These are phyloP conservation scores for Macrotus californicus DNA, from an alignment of 2,113 vertebrate species.

Conservation along the genomic window DNA sequence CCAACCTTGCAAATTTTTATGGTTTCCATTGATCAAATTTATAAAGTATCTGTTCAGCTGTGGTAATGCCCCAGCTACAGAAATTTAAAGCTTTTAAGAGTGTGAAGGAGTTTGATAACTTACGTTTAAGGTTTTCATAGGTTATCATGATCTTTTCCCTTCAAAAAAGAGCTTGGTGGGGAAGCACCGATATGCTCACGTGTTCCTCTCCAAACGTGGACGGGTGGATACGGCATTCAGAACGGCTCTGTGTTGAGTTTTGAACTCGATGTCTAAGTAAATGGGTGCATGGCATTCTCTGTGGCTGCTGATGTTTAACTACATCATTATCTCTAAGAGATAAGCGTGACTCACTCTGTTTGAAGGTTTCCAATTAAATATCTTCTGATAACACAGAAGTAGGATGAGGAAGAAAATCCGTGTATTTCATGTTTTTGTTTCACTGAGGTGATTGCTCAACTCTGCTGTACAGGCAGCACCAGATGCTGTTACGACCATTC, in stretches of 20 bases:
- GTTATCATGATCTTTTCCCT: neutral
- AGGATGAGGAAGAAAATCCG: neutral
- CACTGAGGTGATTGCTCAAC: neutral
- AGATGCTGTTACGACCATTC: neutral
- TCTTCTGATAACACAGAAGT: neutral
- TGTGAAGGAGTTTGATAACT: neutral
- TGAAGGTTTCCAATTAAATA: neutral
- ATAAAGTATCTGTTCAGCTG: neutral
- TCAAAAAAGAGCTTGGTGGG: neutral
- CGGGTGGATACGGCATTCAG: neutral
- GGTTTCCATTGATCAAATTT: neutral
- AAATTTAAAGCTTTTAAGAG: neutral
- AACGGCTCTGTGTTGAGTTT: neutral
- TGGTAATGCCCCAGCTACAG: neutral
- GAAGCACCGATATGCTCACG: accelerated
- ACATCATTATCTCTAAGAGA: slow-evolving; percentile 19
- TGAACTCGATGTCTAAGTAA: neutral
- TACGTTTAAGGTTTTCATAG: neutral
- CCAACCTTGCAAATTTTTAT: neutral
- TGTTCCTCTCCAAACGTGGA: neutral
- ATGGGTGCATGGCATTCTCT: neutral
- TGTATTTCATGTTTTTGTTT: neutral
- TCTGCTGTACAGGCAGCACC: neutral
- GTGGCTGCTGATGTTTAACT: neutral
- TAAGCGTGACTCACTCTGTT: neutral